Conservation (phyloP, 2,888 invertebrate species). For the Ectropis crepuscularia region DNA sequence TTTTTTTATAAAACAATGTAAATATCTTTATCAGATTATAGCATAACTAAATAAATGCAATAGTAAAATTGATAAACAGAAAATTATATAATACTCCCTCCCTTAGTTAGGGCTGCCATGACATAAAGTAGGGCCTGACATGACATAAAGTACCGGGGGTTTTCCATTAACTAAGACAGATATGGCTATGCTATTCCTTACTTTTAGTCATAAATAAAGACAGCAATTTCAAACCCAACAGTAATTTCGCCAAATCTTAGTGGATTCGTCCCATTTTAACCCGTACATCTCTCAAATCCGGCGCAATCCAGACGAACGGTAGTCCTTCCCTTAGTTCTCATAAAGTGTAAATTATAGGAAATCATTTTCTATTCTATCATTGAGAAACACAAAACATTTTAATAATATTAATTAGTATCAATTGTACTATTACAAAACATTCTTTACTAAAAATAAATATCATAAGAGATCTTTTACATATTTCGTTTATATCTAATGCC, state of each 20-base stretch:
- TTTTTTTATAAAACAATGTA: neutral
- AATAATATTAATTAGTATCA: conserved; percentile 24
- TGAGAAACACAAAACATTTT: conserved; percentile 23
- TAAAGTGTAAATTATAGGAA: conserved; percentile 20
- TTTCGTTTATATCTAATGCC: conserved; percentile 52
- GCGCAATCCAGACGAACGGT: no score
- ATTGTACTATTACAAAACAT: conserved; percentile 34
- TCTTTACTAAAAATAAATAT: conserved; percentile 49
- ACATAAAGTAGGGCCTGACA: no score
- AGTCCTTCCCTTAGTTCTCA: conserved; percentile 7
- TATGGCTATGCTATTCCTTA: no score
- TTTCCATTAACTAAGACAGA: no score
- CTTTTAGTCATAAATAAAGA: no score
- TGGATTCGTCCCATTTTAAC: no score
- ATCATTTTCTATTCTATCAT: conserved; percentile 6
- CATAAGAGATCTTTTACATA: conserved; percentile 63
- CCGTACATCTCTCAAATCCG: no score
- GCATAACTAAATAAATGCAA: conserved; percentile 44
- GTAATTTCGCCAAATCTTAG: no score
- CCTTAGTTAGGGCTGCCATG: no score
- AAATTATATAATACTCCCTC: conserved; percentile 24
- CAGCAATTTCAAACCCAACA: no score
- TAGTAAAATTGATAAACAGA: conserved; percentile 32
- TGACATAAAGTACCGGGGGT: no score
- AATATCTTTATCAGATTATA: neutral